Conservation (phyloP, 1,140 invertebrate species). For the Drosophila guanche region DNA sequence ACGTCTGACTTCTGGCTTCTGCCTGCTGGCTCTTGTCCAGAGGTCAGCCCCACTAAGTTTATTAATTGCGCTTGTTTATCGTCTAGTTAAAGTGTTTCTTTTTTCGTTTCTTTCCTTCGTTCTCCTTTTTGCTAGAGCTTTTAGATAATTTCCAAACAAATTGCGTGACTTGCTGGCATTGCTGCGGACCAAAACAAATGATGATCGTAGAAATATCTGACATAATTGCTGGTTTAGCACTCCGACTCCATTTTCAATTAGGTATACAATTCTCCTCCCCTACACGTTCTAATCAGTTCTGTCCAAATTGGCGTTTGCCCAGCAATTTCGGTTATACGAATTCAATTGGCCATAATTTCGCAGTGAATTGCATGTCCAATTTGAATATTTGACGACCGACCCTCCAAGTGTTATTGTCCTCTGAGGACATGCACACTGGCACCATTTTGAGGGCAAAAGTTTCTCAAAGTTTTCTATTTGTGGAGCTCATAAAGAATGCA, state of each 20-base stretch:
- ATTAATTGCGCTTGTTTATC: conserved; percentile 81
- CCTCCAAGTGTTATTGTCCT: conserved; percentile 28
- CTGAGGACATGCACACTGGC: background rate
- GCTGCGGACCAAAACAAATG: conserved; percentile 62
- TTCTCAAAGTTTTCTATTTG: conserved; percentile 5
- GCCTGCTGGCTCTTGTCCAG: conserved; percentile 21
- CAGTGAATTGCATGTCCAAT: conserved; percentile 39
- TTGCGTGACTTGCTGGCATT: conserved; percentile 70
- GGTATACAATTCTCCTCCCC: conserved; percentile 26
- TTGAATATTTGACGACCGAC: conserved; percentile 52
- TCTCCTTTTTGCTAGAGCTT: conserved; percentile 16
- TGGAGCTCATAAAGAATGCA: conserved; percentile 10
- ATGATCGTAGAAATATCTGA: conserved; percentile 57
- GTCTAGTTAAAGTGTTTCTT: conserved; percentile 58
- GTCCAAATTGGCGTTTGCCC: conserved; percentile 32
- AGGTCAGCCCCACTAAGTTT: conserved; percentile 67
- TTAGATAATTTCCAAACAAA: conserved; percentile 71
- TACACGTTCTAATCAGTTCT: conserved; percentile 30
- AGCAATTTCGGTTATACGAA: conserved; percentile 37
- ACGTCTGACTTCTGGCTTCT: conserved; percentile 10
- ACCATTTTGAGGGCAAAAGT: background rate
- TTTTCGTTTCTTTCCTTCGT: background rate
- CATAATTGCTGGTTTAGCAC: conserved; percentile 62
- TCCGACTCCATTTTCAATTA: conserved; percentile 57
- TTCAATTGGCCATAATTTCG: conserved; percentile 63